Base-by-base conservation (phyloP, 30 jellyfish, hydroid and myxozoan species). In the Turritopsis dohrnii region DNA sequence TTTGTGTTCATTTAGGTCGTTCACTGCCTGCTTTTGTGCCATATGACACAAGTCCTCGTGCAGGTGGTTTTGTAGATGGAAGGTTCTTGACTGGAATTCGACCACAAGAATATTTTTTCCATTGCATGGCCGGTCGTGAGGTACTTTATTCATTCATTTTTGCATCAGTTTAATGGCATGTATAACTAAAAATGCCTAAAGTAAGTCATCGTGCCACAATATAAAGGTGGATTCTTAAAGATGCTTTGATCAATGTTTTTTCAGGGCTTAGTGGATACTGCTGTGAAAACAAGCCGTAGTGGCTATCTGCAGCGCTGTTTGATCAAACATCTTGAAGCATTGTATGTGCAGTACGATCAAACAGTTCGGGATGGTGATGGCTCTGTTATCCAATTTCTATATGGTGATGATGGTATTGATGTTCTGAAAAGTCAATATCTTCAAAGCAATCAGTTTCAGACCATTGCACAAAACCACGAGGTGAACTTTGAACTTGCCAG, bases 51-150 rank as follows among this genome's bases (percentile, higher is more conserved):
- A 79, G 96, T 28, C 96, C 97, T 3, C 87, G 98, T 30, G 96
- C 99, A 18, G 98, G 98, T 77, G 99, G 99, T 1, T 95, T 95
- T 84, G 98, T 90, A 52, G 97, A 90, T 81, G 97, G 98, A 25
- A 79, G 99, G 29, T 95, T 95, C 69, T 76, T 95, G 1, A 90
- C 99, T 71, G 99, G 98, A 8, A 90, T 95, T 19, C 96, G 96
- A 23, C 99, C 99, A 66, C 97, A 90, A 79, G 99, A 95, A 73
- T 95, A 90, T 65, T 95, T 95, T 76, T 95, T 95, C 83, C 99
- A 95, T 86, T 95, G 99, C 79, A 95, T 95, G 99, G 99, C 99
- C 4, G 99, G 99, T 9, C 75, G 99, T 71, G 99, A 95, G 97
- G 99, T 94, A 80, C 29, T 72, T 69, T n/a, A n/a, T 21, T 60